phyloP scores from a whole-genome alignment of 2,888 invertebrate genomes.

The Pardosa pseudoannulata region DNA sequence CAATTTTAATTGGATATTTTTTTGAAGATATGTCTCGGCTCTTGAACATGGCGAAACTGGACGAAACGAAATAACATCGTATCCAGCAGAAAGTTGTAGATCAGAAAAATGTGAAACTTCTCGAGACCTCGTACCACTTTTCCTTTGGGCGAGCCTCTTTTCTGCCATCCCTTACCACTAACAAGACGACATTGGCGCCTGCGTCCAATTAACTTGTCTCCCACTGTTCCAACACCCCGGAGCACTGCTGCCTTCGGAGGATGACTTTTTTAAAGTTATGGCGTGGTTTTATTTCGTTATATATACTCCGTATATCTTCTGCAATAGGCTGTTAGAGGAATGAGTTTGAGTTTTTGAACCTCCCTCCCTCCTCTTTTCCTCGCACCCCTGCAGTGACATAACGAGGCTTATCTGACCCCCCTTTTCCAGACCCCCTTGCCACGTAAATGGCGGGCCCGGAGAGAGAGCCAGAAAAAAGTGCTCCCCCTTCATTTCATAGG shows the following conservation, averaged over 20 bases:
- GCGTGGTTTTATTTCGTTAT: conserved; percentile 60
- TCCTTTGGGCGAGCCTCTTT: background rate
- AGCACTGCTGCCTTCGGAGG: conserved; percentile 10
- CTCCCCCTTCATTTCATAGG: background rate
- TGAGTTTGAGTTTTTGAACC: conserved; percentile 48
- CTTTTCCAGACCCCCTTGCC: background rate
- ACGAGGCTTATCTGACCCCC: conserved; percentile 19
- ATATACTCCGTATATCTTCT: conserved; percentile 49
- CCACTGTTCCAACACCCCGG: conserved; percentile 35
- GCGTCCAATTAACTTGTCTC: conserved; percentile 65
- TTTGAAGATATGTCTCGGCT: too few species aligned
- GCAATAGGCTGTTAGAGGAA: conserved; percentile 64
- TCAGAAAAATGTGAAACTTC: too few species aligned
- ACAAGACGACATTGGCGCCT: conserved; percentile 60
- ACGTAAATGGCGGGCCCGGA: background rate
- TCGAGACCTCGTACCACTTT: conserved; percentile 22
- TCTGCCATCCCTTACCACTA: background rate
- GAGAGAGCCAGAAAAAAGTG: too few species aligned
- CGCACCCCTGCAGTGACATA: conserved; percentile 13
- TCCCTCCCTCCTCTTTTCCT: too few species aligned
- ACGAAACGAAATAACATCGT: too few species aligned
- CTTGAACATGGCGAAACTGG: too few species aligned
- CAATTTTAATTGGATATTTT: too few species aligned
- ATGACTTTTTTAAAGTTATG: conserved; percentile 68
- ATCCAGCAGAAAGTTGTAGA: too few species aligned